Evolutionary conservation across 2,888 invertebrate genomes (phyloP).

Genomic region (Pecten maximus): DNA sequence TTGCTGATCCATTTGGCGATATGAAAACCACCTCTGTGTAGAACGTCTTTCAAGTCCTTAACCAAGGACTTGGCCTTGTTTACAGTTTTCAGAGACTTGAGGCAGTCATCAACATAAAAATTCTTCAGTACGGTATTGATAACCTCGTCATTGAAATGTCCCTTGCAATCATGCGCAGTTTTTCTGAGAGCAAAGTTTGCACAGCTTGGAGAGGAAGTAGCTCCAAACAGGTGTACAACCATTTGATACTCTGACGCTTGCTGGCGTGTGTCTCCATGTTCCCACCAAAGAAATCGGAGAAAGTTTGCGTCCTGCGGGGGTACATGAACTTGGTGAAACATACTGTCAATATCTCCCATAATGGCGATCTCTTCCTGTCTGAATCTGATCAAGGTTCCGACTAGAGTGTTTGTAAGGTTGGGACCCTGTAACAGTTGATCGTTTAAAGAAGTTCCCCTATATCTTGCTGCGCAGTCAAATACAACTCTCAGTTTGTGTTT

Average conservation of each 20-base stretch:
- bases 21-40: constrained; percentile 40
- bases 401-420: constrained; percentile 56
- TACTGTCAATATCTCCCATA: constrained; percentile 58
- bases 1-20: too few species aligned
- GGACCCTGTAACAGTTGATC: constrained; percentile 54
- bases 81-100: neutral
- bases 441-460: constrained; percentile 53
- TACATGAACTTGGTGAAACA: constrained; percentile 55
- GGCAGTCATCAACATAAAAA: constrained; percentile 52
- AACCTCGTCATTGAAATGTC: constrained; percentile 45
- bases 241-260: constrained; percentile 49
- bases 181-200: constrained; percentile 52
- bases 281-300: constrained; percentile 57
- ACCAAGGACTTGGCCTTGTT: neutral
- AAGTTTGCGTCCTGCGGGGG: constrained; percentile 46
- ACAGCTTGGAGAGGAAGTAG: constrained; percentile 58
- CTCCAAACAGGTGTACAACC: constrained; percentile 59
- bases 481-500: constrained; percentile 57
- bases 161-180: constrained; percentile 50
- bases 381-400: constrained; percentile 61
- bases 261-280: constrained; percentile 46
- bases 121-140: constrained; percentile 48
- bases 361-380: constrained; percentile 58
- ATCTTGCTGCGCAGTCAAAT: constrained; percentile 57
- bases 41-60: neutral